A percentile compares a stretch with the other conserved stretches of the same genome.
phyloP scores from a whole-genome alignment of 2,113 vertebrate species.

The Poeciliopsis occidentalis region DNA sequence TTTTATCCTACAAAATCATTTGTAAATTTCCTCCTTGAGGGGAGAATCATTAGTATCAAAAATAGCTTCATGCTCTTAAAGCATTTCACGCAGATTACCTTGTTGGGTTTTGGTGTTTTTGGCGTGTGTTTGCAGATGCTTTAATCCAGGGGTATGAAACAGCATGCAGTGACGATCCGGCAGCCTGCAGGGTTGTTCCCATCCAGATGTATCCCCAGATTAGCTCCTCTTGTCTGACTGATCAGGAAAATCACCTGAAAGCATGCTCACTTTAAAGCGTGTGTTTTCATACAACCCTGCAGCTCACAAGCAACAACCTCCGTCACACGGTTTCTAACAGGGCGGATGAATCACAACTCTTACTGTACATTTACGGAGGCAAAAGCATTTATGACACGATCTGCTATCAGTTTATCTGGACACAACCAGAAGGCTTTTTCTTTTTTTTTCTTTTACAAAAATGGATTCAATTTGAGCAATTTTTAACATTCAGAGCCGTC shows the following conservation, averaged over 20 bases:
- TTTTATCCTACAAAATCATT: not conserved
- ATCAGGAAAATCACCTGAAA: constrained; percentile 35
- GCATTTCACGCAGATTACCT: constrained; percentile 21
- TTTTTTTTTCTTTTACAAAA: not conserved
- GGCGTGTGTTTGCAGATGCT: constrained; percentile 1
- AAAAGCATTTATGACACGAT: not conserved
- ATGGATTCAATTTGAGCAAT: not conserved
- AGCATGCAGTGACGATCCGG: not conserved
- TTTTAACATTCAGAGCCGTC: not conserved
- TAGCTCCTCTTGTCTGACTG: constrained; percentile 30
- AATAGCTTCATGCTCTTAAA: constrained; percentile 12
- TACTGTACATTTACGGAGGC: not conserved
- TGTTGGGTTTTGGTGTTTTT: not conserved
- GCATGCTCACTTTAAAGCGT: not conserved
- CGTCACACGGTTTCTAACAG: not conserved
- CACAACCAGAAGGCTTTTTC: not conserved
- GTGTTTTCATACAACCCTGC: not conserved
- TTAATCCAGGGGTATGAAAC: constrained; percentile 31
- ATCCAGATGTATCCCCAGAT: constrained; percentile 24
- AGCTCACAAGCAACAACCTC: constrained; percentile 3
- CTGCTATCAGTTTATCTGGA: not conserved
- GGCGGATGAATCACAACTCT: constrained; percentile 4
- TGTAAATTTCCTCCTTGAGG: not conserved
- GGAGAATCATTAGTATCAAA: not conserved
- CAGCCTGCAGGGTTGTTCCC: constrained; percentile 26